Conservation (phyloP, 2,113 vertebrate species). For the Boleophthalmus pectinirostris region DNA sequence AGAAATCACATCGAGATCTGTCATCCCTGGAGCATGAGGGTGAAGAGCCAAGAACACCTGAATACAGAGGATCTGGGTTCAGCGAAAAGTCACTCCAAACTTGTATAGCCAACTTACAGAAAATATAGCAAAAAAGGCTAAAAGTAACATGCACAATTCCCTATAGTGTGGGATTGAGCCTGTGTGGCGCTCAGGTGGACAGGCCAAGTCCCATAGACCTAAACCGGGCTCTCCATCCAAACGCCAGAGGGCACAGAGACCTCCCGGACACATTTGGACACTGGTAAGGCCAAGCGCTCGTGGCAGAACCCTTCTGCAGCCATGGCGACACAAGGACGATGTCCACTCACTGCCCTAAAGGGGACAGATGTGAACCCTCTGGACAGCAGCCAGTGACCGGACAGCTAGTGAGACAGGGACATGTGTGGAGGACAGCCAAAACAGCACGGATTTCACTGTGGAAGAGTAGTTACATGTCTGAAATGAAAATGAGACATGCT, state of each 20-base stretch:
- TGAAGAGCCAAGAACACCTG: background rate
- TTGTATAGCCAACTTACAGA: background rate
- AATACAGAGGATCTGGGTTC: slow-evolving; percentile 2
- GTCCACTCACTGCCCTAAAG: background rate
- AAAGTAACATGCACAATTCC: background rate
- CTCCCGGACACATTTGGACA: background rate
- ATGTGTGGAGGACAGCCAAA: background rate
- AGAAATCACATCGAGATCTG: background rate
- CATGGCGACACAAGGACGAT: background rate
- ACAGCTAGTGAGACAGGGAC: background rate
- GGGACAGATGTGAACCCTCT: slow-evolving; percentile 6
- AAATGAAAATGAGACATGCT: background rate
- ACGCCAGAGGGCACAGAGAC: background rate
- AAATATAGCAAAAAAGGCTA: background rate
- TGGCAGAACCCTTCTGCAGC: slow-evolving; percentile 6
- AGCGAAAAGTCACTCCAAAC: slow-evolving; percentile 2
- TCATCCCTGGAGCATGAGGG: slow-evolving; percentile 1
- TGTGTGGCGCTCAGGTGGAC: background rate
- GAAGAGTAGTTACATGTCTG: background rate
- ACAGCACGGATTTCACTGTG: background rate
- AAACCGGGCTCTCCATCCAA: background rate
- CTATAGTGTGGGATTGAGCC: background rate
- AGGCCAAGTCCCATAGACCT: background rate
- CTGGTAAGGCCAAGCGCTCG: background rate
- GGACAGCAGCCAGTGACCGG: background rate